Conservation (phyloP, 1,140 invertebrate species). For the Drosophila pseudoobscura region DNA sequence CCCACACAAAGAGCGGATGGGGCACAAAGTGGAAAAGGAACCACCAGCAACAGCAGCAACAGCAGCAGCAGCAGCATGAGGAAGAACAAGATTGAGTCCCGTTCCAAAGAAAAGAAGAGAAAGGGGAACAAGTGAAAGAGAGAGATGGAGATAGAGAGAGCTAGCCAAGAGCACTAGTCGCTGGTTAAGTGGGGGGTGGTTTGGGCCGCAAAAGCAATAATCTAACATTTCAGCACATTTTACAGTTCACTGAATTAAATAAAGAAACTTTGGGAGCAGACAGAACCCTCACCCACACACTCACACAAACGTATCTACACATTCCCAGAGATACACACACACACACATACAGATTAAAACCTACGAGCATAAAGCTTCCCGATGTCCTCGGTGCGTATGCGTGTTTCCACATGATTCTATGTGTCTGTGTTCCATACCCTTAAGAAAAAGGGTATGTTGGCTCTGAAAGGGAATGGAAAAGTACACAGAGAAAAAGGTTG, state of each 20-base stretch:
- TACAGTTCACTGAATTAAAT: conserved; percentile 82
- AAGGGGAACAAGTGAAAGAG: not conserved
- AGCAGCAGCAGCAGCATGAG: not conserved
- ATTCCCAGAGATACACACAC: conserved; percentile 15
- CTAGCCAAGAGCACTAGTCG: conserved; percentile 48
- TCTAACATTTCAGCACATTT: conserved; percentile 81
- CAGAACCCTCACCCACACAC: conserved; percentile 26
- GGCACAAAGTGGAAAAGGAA: conserved; percentile 36
- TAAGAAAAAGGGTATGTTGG: too few species aligned
- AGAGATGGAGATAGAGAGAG: conserved; percentile 9
- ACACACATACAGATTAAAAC: conserved; percentile 44
- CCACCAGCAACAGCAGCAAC: not conserved
- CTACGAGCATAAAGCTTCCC: conserved; percentile 45
- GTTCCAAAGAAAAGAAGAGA: not conserved
- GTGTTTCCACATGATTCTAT: conserved; percentile 35
- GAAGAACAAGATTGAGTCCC: too few species aligned
- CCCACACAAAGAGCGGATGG: conserved; percentile 17
- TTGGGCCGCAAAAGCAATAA: conserved; percentile 69
- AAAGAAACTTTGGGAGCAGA: conserved; percentile 74
- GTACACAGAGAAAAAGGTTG: too few species aligned
- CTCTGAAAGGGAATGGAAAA: too few species aligned
- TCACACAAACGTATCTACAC: not conserved
- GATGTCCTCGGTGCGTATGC: conserved; percentile 53
- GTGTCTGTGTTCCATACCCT: not conserved
- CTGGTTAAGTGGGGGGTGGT: conserved; percentile 35